Percentiles rank a stretch among this genome's conserved stretches.
Evolutionary conservation across 2,797 vertebrate genomes (phyloP).

Genomic region (Rhincodon typus): DNA sequence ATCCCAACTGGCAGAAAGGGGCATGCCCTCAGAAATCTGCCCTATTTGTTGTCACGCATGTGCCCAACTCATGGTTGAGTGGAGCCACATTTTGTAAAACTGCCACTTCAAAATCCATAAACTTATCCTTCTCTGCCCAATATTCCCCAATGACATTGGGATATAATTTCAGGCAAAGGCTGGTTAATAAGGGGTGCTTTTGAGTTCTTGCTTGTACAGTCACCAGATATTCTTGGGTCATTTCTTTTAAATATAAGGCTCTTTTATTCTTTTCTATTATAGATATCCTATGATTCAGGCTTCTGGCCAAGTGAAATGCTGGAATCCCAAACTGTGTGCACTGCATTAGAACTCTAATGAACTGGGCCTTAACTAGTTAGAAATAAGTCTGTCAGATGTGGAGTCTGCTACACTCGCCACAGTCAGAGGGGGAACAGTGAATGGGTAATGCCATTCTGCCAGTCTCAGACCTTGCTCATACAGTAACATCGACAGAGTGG

Average conservation of each 20-base stretch:
- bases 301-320: neutral
- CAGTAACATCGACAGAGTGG: neutral
- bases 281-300: neutral
- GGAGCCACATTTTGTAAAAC: neutral
- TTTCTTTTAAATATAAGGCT: neutral
- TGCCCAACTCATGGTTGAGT: neutral
- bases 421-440: neutral
- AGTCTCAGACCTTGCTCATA: neutral
- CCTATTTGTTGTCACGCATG: neutral
- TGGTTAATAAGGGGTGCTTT: neutral
- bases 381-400: neutral
- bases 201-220: neutral
- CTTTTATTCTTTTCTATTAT: neutral
- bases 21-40: neutral
- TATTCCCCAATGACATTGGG: neutral
- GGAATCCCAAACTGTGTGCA: neutral
- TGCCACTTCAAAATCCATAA: neutral
- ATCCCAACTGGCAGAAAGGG: neutral
- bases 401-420: neutral
- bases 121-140: neutral
- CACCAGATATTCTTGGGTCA: neutral
- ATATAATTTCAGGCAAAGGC: neutral
- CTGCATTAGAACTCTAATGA: neutral
- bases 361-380: neutral
- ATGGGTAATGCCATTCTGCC: neutral